Evolutionary conservation across 1,140 invertebrate genomes (phyloP), one percentile per base, ranked within the genome.

Genomic region (Lycorma delicatula): DNA sequence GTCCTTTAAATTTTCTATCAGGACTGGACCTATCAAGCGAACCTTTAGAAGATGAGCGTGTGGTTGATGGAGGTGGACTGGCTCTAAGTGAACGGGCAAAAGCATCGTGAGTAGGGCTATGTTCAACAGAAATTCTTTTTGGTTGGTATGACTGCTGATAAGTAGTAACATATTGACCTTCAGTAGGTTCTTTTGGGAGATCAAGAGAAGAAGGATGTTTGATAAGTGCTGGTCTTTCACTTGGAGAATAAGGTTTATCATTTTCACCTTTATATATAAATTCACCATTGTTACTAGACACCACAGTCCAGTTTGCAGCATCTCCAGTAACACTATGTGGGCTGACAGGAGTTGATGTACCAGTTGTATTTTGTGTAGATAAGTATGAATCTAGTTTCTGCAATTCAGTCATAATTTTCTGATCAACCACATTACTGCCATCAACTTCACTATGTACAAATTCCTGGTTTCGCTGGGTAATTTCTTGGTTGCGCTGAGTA

Each of bases 31-130:
- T 56, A 48, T 67, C 66, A 16, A 67, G 48, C 18, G 65, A 66
- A 6, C 58, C 55, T 44, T 60, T 61, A 2, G 64, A 66, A 28
- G 77, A 78, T 28, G 76, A 75, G 51, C 70, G 74, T 57, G 74
- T 63, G 64, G 72, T 59, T 64, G 73, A 58, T 64, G 75, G 68
- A 48, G 76, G 72, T 11, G 80, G 77, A 53, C 60, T 68, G 4
- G 81, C 75, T 47, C 84, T 75, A 29, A 86, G 70, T 27, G 83
- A 83, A 54, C 81, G 79, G 2, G 82, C 84, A 73, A 84, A 86
- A 3, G 81, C 82, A 61, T 84, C 77, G 67, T 86, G 84, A 20
- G 82, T 79, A 6, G 83, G 80, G 66, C 82, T 84, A 52, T 79
- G 74, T 60, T 81, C 78, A 49, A 77, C 75, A 58, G 79, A 81